phyloP scores from a whole-genome alignment of 2,888 invertebrate genomes.

The Oconnorella tubifera region DNA sequence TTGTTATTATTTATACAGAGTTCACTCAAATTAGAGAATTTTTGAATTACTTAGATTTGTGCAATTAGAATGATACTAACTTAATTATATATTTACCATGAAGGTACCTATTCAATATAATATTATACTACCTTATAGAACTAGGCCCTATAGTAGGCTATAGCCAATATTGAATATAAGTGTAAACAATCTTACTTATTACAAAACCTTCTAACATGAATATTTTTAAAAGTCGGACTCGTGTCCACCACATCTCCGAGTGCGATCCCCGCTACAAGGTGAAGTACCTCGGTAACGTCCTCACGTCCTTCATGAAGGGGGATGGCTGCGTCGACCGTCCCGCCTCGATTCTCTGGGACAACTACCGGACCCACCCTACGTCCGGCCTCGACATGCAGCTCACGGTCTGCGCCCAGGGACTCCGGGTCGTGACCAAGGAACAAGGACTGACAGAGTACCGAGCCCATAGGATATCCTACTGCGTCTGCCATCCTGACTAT shows the following conservation, averaged over 20 bases:
- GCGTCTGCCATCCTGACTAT: conserved; percentile 83
- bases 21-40: too few relatives aligned
- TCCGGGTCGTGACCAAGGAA: conserved; percentile 89
- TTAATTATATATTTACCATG: too few relatives aligned
- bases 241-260: conserved; percentile 24
- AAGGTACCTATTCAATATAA: too few relatives aligned
- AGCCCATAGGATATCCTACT: conserved; percentile 93
- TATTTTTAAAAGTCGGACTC: too few relatives aligned
- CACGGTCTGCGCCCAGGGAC: conserved; percentile 85
- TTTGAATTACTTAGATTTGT: too few relatives aligned
- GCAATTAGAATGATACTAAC: too few relatives aligned
- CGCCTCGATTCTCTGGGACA: conserved; percentile 90
- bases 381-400: conserved; percentile 94
- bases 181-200: too few relatives aligned
- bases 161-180: too few relatives aligned
- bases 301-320: conserved; percentile 98
- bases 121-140: too few relatives aligned
- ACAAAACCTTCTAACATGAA: too few relatives aligned
- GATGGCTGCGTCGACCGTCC: conserved; percentile 97
- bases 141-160: too few relatives aligned
- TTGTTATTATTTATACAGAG: too few relatives aligned
- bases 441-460: conserved; percentile 98
- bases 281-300: conserved; percentile 94
- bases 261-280: conserved; percentile 84
- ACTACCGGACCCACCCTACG: conserved; percentile 70